A percentile compares a stretch with the other conserved stretches of the same genome.
Conservation (phyloP, 2,797 vertebrate species). For the Sebastes itinus region DNA sequence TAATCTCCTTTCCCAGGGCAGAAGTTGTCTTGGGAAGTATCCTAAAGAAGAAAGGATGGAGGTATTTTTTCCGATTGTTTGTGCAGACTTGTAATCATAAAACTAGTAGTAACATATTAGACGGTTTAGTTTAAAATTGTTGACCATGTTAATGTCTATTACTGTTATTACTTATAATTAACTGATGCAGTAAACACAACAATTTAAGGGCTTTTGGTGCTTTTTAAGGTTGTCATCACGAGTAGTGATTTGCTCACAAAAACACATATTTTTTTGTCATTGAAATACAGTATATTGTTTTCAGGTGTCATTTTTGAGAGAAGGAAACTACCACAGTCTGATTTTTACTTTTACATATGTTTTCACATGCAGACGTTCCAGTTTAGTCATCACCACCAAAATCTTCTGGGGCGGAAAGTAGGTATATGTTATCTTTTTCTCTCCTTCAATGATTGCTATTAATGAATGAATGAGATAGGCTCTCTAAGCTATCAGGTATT, state of each 20-base stretch:
- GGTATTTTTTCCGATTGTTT: conserved; percentile 76
- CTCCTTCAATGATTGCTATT: background rate
- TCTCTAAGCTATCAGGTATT: background rate
- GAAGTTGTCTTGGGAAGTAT: conserved; percentile 92
- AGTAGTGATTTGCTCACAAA: background rate
- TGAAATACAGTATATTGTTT: background rate
- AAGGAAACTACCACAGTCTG: background rate
- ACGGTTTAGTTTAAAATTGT: background rate
- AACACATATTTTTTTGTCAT: background rate
- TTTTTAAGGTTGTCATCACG: background rate
- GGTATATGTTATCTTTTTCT: conserved; percentile 57
- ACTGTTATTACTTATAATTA: background rate
- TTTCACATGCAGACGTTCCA: conserved; percentile 87
- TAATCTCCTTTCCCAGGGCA: conserved; percentile 78
- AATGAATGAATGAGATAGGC: background rate
- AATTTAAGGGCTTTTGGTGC: background rate
- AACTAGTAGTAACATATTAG: background rate
- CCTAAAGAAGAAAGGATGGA: conserved; percentile 98
- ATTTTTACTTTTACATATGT: background rate
- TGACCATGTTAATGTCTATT: background rate
- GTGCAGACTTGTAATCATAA: background rate
- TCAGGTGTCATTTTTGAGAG: background rate
- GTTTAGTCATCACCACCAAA: conserved; percentile 97
- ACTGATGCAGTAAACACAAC: background rate
- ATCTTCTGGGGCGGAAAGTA: conserved; percentile 99